Percentiles rank a stretch among this genome's conserved stretches.
Conservation (phyloP, 2,113 vertebrate genomes). For the Lamprotornis superbus region DNA sequence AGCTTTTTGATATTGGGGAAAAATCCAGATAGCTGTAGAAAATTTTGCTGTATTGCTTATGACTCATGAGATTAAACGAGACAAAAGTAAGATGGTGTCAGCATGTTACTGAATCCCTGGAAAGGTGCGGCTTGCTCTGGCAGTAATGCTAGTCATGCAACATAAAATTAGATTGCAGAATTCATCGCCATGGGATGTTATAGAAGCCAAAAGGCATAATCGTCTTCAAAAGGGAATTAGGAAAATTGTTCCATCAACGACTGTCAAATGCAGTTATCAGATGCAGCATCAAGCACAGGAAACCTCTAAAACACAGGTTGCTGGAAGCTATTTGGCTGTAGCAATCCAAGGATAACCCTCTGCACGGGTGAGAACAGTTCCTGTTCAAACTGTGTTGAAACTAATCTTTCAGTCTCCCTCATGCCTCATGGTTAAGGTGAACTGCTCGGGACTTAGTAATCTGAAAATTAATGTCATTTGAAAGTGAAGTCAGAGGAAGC, state of each 20-base stretch:
- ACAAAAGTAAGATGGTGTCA: slow-evolving; percentile 12
- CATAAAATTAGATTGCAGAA: background rate
- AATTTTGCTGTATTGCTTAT: background rate
- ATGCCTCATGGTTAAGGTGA: background rate
- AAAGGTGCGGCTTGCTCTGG: background rate
- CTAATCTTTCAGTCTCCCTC: background rate
- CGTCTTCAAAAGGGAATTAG: background rate
- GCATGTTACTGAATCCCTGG: background rate
- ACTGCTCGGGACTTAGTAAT: background rate
- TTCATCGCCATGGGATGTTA: background rate
- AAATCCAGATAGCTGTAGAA: background rate
- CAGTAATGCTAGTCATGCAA: background rate
- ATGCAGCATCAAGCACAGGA: background rate
- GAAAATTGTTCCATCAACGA: background rate
- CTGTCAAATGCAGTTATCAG: background rate
- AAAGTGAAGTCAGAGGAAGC: background rate
- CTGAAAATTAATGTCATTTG: background rate
- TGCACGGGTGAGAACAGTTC: background rate
- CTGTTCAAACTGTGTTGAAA: background rate
- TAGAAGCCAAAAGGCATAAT: background rate
- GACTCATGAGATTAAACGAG: background rate
- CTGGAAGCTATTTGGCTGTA: background rate
- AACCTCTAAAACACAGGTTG: background rate
- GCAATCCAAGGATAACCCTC: background rate
- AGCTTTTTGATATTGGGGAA: background rate